Conservation (phyloP, 2,888 invertebrate species). For the Stenichneumon culpator region DNA sequence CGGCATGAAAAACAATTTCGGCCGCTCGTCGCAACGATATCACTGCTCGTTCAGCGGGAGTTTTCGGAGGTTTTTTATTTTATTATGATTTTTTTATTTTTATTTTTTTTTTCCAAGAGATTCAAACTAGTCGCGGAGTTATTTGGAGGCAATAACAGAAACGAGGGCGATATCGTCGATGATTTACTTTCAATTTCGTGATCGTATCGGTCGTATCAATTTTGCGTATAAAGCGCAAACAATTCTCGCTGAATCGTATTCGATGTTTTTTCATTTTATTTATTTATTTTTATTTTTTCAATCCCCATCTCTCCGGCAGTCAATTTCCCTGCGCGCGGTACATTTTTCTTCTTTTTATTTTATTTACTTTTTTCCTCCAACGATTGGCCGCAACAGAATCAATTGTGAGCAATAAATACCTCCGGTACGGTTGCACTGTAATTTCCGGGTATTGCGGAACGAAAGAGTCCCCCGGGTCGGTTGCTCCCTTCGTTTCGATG, state of each 20-base stretch:
- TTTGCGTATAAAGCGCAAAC: slow-evolving; percentile 56
- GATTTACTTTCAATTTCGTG: slow-evolving; percentile 65
- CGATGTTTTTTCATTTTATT: slow-evolving; percentile 15
- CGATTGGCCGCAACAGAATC: slow-evolving; percentile 31
- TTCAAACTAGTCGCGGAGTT: slow-evolving; percentile 54
- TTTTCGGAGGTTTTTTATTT: slow-evolving; percentile 15
- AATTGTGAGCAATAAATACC: slow-evolving; percentile 68
- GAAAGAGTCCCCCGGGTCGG: slow-evolving; percentile 28
- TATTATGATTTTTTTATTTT: background rate
- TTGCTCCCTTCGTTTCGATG: slow-evolving; percentile 47
- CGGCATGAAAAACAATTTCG: slow-evolving; percentile 68
- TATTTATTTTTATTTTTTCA: slow-evolving; percentile 1
- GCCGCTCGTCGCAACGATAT: slow-evolving; percentile 45
- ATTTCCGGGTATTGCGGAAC: slow-evolving; percentile 68
- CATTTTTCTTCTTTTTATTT: background rate
- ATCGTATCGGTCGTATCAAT: slow-evolving; percentile 52
- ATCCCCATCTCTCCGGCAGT: slow-evolving; percentile 9
- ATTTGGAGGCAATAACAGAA: slow-evolving; percentile 47
- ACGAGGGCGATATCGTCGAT: slow-evolving; percentile 36
- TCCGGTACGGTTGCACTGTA: slow-evolving; percentile 61
- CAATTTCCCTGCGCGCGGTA: background rate
- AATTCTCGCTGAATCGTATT: slow-evolving; percentile 31
- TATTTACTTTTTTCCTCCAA: background rate
- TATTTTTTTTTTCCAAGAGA: slow-evolving; percentile 50
- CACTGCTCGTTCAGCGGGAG: slow-evolving; percentile 23